Evolutionary conservation across 2,797 vertebrate genomes (phyloP).

Genomic region (Sebastiscus albofasciatus): DNA sequence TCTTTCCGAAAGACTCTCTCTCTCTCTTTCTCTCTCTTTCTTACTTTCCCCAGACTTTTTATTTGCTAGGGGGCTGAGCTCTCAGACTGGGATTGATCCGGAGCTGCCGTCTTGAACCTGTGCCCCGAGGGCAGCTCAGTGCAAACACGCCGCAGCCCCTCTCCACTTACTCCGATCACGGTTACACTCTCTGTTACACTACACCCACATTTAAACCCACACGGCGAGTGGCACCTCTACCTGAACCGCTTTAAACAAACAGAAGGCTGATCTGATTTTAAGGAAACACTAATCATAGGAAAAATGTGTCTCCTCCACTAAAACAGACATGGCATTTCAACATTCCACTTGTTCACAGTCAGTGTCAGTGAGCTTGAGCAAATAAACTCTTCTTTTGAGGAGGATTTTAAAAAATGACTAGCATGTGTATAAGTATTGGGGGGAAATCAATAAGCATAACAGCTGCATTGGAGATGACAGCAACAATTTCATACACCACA

Average conservation of each 20-base stretch:
- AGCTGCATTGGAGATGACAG: constrained; percentile 72
- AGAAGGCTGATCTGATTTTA: neutral
- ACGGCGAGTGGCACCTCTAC: constrained; percentile 3
- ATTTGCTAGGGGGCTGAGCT: constrained; percentile 71
- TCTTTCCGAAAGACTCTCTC: constrained; percentile 40
- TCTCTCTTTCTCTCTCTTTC: constrained; percentile 51
- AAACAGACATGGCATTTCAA: neutral
- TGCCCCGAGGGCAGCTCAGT: constrained; percentile 77
- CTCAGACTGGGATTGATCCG: constrained; percentile 78
- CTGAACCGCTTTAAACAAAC: constrained; percentile 11
- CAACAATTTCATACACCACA: constrained; percentile 77
- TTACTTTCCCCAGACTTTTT: constrained; percentile 65
- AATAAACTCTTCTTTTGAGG: constrained; percentile 24
- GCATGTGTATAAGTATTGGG: constrained; percentile 34
- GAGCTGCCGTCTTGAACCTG: constrained; percentile 75
- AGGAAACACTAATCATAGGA: neutral
- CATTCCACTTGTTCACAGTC: neutral
- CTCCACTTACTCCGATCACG: constrained; percentile 65
- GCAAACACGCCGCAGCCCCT: constrained; percentile 73
- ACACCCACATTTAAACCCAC: neutral
- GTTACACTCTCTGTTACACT: constrained; percentile 53
- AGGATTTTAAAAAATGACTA: constrained; percentile 49
- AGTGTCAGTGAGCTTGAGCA: constrained; percentile 12
- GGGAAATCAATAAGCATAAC: constrained; percentile 73
- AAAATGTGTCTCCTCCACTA: neutral